phyloP scores from a whole-genome alignment of 2,888 invertebrate genomes.

The Pteria penguin region DNA sequence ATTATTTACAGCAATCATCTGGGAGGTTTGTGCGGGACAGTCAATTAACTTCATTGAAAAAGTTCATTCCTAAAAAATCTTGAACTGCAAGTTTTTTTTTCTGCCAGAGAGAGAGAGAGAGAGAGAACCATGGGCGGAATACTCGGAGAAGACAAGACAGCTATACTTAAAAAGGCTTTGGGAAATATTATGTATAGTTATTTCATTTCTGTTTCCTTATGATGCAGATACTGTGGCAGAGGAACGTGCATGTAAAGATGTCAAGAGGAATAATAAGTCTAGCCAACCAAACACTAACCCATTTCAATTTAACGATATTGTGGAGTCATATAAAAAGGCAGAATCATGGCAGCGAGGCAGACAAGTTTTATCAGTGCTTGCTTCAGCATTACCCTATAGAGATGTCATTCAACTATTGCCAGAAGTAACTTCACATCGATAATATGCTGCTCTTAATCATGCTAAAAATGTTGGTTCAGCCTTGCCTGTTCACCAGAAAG shows the following conservation, averaged over 20 bases:
- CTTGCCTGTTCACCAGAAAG: background rate
- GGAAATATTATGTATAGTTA: background rate
- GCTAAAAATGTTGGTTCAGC: no score
- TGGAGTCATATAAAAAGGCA: slow-evolving; percentile 7
- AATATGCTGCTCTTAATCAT: slow-evolving; percentile 18
- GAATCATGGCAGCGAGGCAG: slow-evolving; percentile 13
- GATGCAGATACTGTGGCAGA: no score
- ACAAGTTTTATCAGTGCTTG: slow-evolving; percentile 18
- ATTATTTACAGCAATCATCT: background rate
- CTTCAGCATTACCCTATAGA: no score
- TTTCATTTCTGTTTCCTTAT: background rate
- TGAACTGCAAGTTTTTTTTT: slow-evolving; percentile 4
- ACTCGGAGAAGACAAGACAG: background rate
- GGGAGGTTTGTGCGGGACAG: background rate
- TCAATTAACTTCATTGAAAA: background rate
- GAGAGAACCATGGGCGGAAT: slow-evolving; percentile 1
- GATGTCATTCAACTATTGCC: slow-evolving; percentile 10
- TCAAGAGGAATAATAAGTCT: background rate
- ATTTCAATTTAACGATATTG: background rate
- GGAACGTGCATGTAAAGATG: background rate
- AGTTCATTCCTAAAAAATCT: background rate
- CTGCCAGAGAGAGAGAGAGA: background rate
- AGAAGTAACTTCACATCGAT: slow-evolving; percentile 13
- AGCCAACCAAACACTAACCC: background rate
- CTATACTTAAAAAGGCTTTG: background rate